These are phyloP conservation scores for Pithys albifrons DNA, from an alignment of 2,113 vertebrate species.

Conservation along the genomic window DNA sequence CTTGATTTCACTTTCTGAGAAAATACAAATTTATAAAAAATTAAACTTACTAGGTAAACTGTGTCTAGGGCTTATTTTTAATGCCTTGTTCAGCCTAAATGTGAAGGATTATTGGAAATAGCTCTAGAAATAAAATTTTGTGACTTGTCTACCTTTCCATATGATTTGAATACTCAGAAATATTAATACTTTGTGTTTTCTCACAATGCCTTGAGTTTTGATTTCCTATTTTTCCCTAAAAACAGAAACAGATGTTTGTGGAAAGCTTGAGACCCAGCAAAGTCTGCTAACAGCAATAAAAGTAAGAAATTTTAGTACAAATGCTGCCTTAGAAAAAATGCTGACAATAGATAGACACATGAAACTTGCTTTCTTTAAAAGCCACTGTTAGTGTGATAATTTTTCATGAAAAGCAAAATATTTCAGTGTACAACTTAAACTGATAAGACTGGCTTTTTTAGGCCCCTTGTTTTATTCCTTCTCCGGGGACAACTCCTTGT, in stretches of 20 bases:
- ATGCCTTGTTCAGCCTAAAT: slow-evolving; percentile 24
- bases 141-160: neutral
- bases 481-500: too few species aligned
- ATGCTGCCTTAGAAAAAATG: neutral
- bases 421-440: neutral
- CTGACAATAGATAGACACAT: neutral
- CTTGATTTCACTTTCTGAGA: slow-evolving; percentile 29
- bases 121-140: slow-evolving; percentile 2
- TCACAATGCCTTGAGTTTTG: neutral
- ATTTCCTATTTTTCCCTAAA: neutral
- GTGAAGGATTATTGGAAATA: slow-evolving; percentile 10
- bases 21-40: slow-evolving; percentile 41
- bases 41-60: neutral
- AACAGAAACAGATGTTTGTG: neutral
- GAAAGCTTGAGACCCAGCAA: neutral
- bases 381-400: neutral
- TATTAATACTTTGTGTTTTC: slow-evolving; percentile 15
- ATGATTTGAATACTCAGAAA: neutral
- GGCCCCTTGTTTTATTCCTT: neutral
- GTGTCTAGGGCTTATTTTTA: slow-evolving; percentile 41
- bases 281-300: neutral
- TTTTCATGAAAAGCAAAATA: neutral
- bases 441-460: neutral
- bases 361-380: neutral
- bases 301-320: neutral